Base-by-base conservation (phyloP, 2,113 vertebrate genomes). In the Pelmatolapia mariae region DNA sequence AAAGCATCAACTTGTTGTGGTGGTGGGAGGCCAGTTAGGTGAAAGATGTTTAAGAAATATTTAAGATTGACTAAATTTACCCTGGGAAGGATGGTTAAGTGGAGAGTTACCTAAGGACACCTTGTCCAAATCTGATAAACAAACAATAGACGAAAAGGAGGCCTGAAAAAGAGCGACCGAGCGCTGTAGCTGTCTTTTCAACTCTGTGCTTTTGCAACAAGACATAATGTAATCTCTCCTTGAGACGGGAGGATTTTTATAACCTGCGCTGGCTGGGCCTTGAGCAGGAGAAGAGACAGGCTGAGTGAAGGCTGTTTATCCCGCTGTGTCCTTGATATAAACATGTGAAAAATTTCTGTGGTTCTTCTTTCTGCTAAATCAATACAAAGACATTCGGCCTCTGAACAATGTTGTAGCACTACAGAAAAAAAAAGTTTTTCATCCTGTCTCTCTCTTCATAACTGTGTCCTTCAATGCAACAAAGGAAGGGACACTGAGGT, bases 191-290 rank as follows among this genome's bases (percentile, higher is more conserved):
- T 54, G 82, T 93, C 91, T 95, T 91, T 93, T 93, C 90, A 92
- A 87, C 89, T 89, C 87, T 87, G 86, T 93, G 92, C 87, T 91
- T 95, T 95, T 94, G 94, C 92, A 94, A 94, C 85, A 95, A 94
- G 90, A 95, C 94, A 95, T 96, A 95, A 95, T 95, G 94, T 92
- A 93, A 95, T 93, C 94, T 96, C 95, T 95, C 95, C 95, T 96
- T 96, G 95, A 96, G 94, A 95, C 90, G 13, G 92, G 92, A 89
- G 87, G 90, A 92, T 93, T 95, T 94, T 94, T 95, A 95, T 95
- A 95, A 96, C 93, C 93, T 93, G 91, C 31, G 53, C 91, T 89
- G 94, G 92, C 89, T 87, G 88, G 92, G 94, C 95, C 94, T 95
- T 94, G 94, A 96, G 94, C 90, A 22, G 93, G 33, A 92, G 93